A percentile compares a stretch with the other conserved stretches of the same genome.
Evolutionary conservation across 1,140 invertebrate genomes (phyloP).

Genomic region (Euglossa dilemma): DNA sequence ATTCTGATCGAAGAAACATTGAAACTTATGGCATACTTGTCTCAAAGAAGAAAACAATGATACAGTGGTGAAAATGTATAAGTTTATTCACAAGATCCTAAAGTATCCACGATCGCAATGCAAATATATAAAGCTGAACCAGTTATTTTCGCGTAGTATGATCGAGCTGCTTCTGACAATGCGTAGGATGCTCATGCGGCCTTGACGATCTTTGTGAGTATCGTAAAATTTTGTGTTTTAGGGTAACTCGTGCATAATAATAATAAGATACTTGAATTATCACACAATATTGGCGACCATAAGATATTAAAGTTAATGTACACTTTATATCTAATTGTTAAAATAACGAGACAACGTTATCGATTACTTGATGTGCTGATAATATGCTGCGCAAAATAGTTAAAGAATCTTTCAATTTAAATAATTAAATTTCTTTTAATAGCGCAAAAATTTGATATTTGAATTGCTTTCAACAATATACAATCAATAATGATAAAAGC

Average conservation of each 20-base stretch:
- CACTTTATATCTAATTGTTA: not conserved
- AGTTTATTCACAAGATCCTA: not conserved
- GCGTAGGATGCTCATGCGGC: constrained; percentile 27
- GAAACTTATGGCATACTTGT: no score
- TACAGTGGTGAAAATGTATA: not conserved
- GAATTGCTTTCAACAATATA: not conserved
- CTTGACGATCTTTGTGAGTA: constrained; percentile 38
- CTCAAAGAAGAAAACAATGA: not conserved
- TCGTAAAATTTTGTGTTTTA: not conserved
- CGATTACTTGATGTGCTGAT: not conserved
- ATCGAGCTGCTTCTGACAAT: constrained; percentile 19
- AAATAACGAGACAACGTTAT: not conserved
- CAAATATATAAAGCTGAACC: constrained; percentile 35
- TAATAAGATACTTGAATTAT: not conserved
- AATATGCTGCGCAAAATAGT: not conserved
- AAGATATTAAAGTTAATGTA: not conserved
- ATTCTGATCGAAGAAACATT: not conserved
- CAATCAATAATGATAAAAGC: not conserved
- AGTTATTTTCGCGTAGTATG: constrained; percentile 52
- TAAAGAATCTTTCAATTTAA: not conserved
- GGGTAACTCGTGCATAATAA: not conserved
- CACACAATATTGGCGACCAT: not conserved
- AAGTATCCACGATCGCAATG: not conserved
- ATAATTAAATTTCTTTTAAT: not conserved
- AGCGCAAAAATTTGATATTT: not conserved